Evolutionary conservation across 1,140 invertebrate species (phyloP).

Genomic region (Amphibalanus amphitrite): DNA sequence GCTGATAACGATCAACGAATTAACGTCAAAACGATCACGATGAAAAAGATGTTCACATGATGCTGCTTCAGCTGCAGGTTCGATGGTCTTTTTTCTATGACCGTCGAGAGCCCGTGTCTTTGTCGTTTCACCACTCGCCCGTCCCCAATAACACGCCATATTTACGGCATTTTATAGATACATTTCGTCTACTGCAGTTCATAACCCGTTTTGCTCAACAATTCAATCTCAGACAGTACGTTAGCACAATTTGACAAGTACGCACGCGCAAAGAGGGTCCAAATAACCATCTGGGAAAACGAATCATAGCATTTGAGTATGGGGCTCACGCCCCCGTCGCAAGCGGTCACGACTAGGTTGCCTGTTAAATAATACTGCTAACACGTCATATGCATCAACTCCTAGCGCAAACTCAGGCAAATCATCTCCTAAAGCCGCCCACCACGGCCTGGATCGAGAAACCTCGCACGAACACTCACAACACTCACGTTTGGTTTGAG

Average conservation of each 20-base stretch:
- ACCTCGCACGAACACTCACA: background rate
- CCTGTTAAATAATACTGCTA: slow-evolving; percentile 2
- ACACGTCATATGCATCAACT: background rate
- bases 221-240: background rate
- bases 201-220: slow-evolving; percentile 1
- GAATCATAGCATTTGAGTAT: slow-evolving; percentile 1
- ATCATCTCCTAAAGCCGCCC: background rate
- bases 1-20: no score
- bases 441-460: background rate
- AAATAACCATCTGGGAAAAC: background rate
- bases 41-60: no score
- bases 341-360: background rate
- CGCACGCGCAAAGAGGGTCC: background rate
- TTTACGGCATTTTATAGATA: slow-evolving; percentile 1
- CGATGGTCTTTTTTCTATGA: no score
- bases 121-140: no score
- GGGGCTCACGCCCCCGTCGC: background rate
- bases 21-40: no score
- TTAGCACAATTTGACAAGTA: slow-evolving; percentile 2
- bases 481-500: slow-evolving; percentile 1
- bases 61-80: no score
- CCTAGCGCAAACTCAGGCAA: background rate
- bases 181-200: background rate
- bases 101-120: no score
- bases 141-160: no score